phyloP scores from a whole-genome alignment of 2,888 invertebrate genomes.

The Ormia ochracea region DNA sequence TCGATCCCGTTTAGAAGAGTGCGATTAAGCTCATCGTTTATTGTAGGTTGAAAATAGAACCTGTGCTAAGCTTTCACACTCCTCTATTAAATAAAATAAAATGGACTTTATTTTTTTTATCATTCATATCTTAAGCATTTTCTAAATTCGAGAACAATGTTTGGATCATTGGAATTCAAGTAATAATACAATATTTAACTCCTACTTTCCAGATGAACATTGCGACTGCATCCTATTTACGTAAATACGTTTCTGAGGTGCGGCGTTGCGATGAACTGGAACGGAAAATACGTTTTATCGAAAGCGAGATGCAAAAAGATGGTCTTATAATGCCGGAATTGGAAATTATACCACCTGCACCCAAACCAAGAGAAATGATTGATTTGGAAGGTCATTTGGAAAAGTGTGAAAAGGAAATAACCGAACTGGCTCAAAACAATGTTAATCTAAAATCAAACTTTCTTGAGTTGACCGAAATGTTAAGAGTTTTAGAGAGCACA shows the following conservation, averaged over 20 bases:
- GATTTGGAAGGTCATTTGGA: conserved; percentile 91
- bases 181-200: too few species aligned
- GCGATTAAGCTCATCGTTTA: too few species aligned
- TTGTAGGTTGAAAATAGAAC: too few species aligned
- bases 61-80: too few species aligned
- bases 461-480: conserved; percentile 93
- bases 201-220: conserved; percentile 82
- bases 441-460: conserved; percentile 95
- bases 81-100: too few species aligned
- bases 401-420: conserved; percentile 95
- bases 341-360: conserved; percentile 82
- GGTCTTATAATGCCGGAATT: conserved; percentile 84
- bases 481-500: conserved; percentile 94
- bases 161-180: too few species aligned
- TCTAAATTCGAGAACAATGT: too few species aligned
- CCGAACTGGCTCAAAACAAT: conserved; percentile 95
- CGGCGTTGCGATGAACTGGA: conserved; percentile 92
- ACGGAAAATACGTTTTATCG: conserved; percentile 86
- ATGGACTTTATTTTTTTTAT: too few species aligned
- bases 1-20: too few species aligned
- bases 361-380: conserved; percentile 88
- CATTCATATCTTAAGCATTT: too few species aligned
- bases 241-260: conserved; percentile 91
- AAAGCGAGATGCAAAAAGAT: conserved; percentile 88
- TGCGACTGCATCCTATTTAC: conserved; percentile 87